Base-by-base conservation (phyloP, 2,797 vertebrate genomes). In the Acipenser oxyrinchus region DNA sequence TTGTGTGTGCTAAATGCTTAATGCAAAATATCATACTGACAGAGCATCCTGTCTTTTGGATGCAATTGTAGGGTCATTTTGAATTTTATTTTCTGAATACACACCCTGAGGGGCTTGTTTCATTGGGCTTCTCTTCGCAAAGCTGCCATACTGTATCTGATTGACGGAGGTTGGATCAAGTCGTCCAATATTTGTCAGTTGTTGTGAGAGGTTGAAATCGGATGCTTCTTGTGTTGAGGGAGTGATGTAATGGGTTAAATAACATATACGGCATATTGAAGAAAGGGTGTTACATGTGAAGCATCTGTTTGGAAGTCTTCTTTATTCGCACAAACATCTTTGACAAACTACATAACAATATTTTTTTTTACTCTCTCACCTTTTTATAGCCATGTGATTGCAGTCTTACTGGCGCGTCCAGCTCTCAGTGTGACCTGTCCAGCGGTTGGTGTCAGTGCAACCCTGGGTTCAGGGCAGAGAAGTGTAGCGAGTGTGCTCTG, bases 391-490 rank as follows among this genome's bases (percentile, higher is more conserved):
- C 86, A 1, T 99, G 96, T 78, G 84, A 86, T 65, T 99, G 96
- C 74, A 93, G 88, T 1, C 0, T 0, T 0, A 6, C 53, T 1
- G 96, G 96, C 72, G 93, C 96, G 12, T n/a, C 68, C 15, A 60
- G 8, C 53, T 80, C 75, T 23, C 89, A 83, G 70, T 99, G 96
- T 6, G 72, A 95, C 9, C 66, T 78, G 9, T 37, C 81, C 61
- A 91, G 78, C 0, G 94, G 94, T 5, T 89, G 81, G 2, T 99
- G 96, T 76, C 78, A 0, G 1, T 99, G 96, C 78, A 87, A 72
- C 64, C 63, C 10, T 0, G 88, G 83, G 1, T 97, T 94, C 74
- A 79, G 82, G 8, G 90, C 91, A 3, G 75, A 1, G 55, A 82
- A 69, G 67, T 99, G 96, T 60, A 81, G 86, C 37, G 82, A 49